A percentile compares a stretch with the other conserved stretches of the same genome.
These are phyloP conservation scores for Leptoclinus maculatus DNA, from an alignment of 2,797 vertebrate species.

Conservation along the genomic window DNA sequence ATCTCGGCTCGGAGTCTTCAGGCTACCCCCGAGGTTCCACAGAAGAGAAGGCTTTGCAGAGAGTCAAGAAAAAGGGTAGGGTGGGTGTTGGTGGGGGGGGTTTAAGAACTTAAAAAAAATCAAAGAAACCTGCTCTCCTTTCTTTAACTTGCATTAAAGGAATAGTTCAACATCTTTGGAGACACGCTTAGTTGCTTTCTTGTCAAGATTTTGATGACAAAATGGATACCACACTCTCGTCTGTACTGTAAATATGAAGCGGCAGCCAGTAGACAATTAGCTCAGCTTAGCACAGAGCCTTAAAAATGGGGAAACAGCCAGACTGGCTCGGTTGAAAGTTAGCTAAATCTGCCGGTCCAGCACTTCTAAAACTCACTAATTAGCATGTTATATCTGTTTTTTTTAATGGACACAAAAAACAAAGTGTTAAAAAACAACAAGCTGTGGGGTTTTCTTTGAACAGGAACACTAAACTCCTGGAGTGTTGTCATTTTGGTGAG, in stretches of 20 bases:
- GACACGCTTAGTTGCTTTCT: neutral
- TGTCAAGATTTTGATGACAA: neutral
- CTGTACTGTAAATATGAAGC: neutral
- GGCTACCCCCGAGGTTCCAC: slow-evolving; percentile 15
- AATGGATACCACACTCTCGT: too few species aligned
- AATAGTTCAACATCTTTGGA: slow-evolving; percentile 1
- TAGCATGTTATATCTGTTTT: neutral
- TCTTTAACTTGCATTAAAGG: neutral
- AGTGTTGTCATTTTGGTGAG: neutral
- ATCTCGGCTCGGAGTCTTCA: slow-evolving; percentile 16
- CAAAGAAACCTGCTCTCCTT: neutral
- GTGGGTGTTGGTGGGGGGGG: neutral
- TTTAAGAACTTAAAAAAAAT: slow-evolving; percentile 25
- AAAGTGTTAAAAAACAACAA: slow-evolving; percentile 4
- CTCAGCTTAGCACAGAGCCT: slow-evolving; percentile 1
- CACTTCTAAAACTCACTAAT: neutral
- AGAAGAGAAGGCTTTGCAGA: slow-evolving; percentile 23
- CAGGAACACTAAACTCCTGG: neutral
- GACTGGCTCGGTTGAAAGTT: slow-evolving; percentile 7
- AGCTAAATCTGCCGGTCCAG: neutral
- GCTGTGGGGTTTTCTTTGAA: slow-evolving; percentile 1
- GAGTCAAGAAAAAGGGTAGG: neutral
- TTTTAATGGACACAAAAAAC: neutral
- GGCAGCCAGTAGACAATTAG: neutral
- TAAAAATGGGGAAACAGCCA: neutral